A percentile compares a stretch with the other conserved stretches of the same genome.
These are phyloP conservation scores for Tyrannus savana DNA, from an alignment of 2,113 vertebrate genomes.

Conservation along the genomic window DNA sequence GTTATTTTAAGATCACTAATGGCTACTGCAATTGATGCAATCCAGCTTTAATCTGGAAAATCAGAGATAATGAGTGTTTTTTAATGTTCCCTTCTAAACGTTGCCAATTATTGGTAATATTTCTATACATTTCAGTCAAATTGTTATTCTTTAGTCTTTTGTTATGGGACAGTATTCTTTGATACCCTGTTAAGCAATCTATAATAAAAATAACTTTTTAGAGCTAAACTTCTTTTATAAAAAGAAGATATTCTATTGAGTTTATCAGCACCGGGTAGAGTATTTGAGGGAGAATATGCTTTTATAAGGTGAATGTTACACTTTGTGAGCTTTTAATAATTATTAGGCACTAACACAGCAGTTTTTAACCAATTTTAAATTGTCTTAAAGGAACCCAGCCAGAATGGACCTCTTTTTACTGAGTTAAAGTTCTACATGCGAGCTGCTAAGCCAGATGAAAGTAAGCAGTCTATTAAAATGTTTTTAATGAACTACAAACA, in stretches of 20 bases:
- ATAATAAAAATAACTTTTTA: background rate
- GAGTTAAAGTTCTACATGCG: slow-evolving; percentile 97
- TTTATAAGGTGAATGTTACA: background rate
- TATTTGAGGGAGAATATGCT: background rate
- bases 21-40: background rate
- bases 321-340: background rate
- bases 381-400: slow-evolving; percentile 89
- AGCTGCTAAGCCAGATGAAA: slow-evolving; percentile 93
- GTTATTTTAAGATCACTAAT: background rate
- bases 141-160: background rate
- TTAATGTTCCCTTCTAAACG: background rate
- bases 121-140: background rate
- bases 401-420: slow-evolving; percentile 95
- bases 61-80: background rate
- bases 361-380: slow-evolving; percentile 43
- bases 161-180: background rate
- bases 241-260: background rate
- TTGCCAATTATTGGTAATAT: background rate
- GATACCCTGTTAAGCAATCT: background rate
- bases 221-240: background rate
- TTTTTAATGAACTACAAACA: slow-evolving; percentile 52
- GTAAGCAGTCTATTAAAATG: slow-evolving; percentile 79
- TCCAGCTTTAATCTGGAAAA: background rate
- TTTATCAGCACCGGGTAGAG: background rate
- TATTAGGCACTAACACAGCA: background rate